Evolutionary conservation across 2,797 vertebrate genomes (phyloP), one percentile per base, ranked within the genome.

Genomic region (Enteromius afrohamiltoni): DNA sequence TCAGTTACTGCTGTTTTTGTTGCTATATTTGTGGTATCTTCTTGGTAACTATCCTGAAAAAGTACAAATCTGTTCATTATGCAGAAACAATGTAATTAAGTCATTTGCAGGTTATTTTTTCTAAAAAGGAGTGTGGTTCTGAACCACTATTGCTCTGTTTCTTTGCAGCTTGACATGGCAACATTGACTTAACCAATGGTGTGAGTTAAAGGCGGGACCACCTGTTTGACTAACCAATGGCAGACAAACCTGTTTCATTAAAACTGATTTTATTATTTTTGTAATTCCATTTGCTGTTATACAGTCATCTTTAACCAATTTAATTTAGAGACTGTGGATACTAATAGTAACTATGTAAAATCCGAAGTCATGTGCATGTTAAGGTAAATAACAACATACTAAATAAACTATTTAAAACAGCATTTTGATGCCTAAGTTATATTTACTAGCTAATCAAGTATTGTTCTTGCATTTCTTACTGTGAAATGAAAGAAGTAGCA

Each of bases 111-210:
- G 26, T 81, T 80, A 2, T 62, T 81, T 31, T 3, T 14, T 40
- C n/a, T 10, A 4, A 3, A 71, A 71, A 14, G 1, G 17, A 55
- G 19, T 8, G 9, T 79, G 16, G n/a, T 31, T 69, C 17, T 45
- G n/a, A 71, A 40, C 19, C 29, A 23, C 10, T 77, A 62, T 64
- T 77, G 58, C 26, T 47, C 11, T 7, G 19, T 74, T 47, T 74
- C 23, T 74, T 73, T 71, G 77, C 8, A 11, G 29, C 4, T 42
- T 31, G 55, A 37, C 80, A 51, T 23, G 31, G 55, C 42, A 73
- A 73, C 40, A 26, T 26, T n/a, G 29, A 74, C 16, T 74, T 42
- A 51, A 74, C 80, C 80, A 82, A 74, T 74, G 29, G 8, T n/a
- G 17, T 64, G 55, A 74, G 16, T 26, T 75, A 10, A n/a, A 29